Conservation (phyloP, 1,140 invertebrate species). For the Rhopalosiphum padi region DNA sequence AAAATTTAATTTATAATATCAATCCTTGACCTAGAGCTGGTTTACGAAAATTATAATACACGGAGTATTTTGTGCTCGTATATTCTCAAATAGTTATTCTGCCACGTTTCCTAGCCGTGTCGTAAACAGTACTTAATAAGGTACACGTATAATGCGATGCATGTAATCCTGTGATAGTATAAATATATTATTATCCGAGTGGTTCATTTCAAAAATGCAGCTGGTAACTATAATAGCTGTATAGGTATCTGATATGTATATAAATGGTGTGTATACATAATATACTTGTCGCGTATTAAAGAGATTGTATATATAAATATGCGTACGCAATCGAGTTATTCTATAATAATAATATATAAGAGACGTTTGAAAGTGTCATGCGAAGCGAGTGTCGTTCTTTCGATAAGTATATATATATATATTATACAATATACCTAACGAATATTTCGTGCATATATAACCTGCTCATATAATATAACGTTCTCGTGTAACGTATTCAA, state of each 20-base stretch:
- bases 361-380: constrained; percentile 2
- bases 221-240: neutral
- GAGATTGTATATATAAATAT: neutral
- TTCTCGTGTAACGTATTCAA: constrained; percentile 1
- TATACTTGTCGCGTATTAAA: neutral
- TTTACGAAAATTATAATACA: neutral
- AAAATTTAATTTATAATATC: neutral
- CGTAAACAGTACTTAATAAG: neutral
- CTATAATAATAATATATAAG: neutral
- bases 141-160: neutral
- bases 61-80: neutral
- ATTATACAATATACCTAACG: neutral
- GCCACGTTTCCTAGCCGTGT: neutral
- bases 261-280: neutral
- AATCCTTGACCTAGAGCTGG: neutral
- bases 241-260: neutral
- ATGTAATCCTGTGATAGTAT: neutral
- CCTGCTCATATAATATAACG: neutral
- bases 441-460: neutral
- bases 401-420: neutral
- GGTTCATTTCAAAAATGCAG: neutral
- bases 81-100: neutral
- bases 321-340: neutral
- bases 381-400: constrained; percentile 19
- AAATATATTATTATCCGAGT: neutral